phyloP scores from a whole-genome alignment of 2,113 vertebrate species.

The Cyanistes caeruleus region DNA sequence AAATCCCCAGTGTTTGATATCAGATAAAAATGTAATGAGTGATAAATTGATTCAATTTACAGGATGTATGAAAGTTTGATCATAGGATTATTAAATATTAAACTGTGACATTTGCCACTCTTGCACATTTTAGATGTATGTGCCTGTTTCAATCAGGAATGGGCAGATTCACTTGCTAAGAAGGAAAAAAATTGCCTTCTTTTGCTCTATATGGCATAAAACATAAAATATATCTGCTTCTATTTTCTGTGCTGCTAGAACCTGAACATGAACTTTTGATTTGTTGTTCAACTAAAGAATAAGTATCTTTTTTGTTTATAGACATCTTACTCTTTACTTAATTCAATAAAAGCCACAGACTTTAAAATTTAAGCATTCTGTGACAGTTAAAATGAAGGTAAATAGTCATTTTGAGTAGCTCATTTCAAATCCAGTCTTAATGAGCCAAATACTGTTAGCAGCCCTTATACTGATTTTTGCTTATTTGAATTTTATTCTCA shows the following conservation, averaged over 20 bases:
- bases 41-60: neutral
- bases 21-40: neutral
- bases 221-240: neutral
- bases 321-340: neutral
- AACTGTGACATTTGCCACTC: neutral
- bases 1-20: accelerated
- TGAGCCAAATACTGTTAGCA: neutral
- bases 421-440: neutral
- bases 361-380: neutral
- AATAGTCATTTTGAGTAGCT: neutral
- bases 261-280: neutral
- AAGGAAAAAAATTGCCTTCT: neutral
- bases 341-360: neutral
- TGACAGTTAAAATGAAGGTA: neutral
- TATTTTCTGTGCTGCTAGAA: neutral
- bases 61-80: neutral
- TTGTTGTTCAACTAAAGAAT: neutral
- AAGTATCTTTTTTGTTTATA: neutral
- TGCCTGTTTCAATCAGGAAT: neutral
- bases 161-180: neutral
- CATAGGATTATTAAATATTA: neutral
- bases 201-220: neutral
- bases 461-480: neutral
- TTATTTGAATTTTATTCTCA: neutral
- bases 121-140: neutral